Conservation (phyloP, 2,113 vertebrate genomes). For the Brienomyrus longianalis region DNA sequence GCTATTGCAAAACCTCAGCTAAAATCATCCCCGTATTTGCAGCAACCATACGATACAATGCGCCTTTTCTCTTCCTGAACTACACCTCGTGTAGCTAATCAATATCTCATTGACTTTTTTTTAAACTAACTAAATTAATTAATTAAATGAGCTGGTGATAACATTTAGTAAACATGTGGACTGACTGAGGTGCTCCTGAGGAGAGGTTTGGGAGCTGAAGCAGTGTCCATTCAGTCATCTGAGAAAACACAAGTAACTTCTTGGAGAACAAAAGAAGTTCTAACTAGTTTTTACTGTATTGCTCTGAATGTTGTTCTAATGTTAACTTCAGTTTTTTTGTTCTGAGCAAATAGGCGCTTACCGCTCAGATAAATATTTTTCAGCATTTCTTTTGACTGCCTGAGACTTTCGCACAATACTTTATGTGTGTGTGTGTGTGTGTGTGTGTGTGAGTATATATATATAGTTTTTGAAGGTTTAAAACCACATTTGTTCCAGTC, state of each 20-base stretch:
- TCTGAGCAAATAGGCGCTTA: no score
- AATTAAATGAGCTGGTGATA: background rate
- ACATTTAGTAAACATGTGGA: background rate
- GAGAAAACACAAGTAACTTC: background rate
- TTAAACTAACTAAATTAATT: background rate
- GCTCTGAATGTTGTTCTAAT: no score
- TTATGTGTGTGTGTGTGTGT: background rate
- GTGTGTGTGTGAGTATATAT: background rate
- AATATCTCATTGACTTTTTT: background rate
- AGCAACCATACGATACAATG: background rate
- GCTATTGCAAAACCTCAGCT: background rate
- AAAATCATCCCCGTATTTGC: background rate
- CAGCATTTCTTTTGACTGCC: background rate
- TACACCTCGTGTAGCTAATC: background rate
- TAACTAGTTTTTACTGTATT: background rate
- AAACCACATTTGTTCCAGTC: background rate
- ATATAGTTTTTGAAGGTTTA: background rate
- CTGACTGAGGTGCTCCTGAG: background rate
- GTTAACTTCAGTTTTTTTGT: no score
- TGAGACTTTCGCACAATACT: background rate
- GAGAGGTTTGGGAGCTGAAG: background rate
- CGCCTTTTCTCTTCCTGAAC: background rate
- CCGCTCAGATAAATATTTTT: background rate
- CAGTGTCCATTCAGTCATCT: background rate
- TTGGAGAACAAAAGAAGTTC: background rate